Evolutionary conservation across 2,797 vertebrate genomes (phyloP), one percentile per base, ranked within the genome.

Genomic region (Sebastes taczanowskii): DNA sequence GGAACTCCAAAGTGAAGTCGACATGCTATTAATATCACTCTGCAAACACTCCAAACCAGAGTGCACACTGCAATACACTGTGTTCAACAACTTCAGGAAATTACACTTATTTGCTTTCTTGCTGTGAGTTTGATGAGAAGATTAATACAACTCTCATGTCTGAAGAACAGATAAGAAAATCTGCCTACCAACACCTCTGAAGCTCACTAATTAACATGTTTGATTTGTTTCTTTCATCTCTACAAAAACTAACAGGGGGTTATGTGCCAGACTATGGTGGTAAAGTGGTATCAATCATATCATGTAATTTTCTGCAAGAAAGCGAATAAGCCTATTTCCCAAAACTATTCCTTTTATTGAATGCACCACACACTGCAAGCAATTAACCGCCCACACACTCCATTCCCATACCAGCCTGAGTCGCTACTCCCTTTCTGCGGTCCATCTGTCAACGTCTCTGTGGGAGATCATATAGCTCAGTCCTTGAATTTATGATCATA

Each of bases 371-470:
- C 87, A 90, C 87, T 66, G 80, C 88, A 92, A 84, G 22, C 76
- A 76, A 29, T n/a, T n/a, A 72, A 78, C 18, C 52, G 59, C 75
- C 77, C 86, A 88, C 79, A n/a, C 71, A 71, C 30, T 35, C 60
- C 14, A 6, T 78, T 78, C 22, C 53, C 90, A 53, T 93, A 92
- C 92, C 91, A 63, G 89, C 58, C 66, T 16, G 78, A 84, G 64
- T 49, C 27, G 80, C 63, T 69, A 6, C 61, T 62, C 53, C 76
- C 82, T 70, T 58, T 77, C 66, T 78, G 82, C 11, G 0, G 83
- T 89, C 82, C 86, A 71, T n/a, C 65, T 61, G 79, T 91, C 86
- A 92, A 58, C 49, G 71, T 58, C 74, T 91, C 93, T 95, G 94
- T 35, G 78, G 94, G 84, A 90, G 58, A 85, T 83, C 78, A 78